phyloP scores from a whole-genome alignment of 2,113 vertebrate genomes.

The Campylomormyrus tamandua region DNA sequence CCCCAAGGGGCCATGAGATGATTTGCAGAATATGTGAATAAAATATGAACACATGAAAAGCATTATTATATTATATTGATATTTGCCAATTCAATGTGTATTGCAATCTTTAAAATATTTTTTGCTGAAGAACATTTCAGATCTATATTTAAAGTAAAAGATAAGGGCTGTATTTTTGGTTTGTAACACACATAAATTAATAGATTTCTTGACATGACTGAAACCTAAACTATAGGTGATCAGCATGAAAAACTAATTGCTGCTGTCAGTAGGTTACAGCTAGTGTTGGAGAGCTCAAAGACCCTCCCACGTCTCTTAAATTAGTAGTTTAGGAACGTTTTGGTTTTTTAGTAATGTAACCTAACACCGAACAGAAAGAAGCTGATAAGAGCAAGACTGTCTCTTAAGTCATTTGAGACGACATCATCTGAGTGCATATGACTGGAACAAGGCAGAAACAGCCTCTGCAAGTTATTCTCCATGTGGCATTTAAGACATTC shows the following conservation, averaged over 20 bases:
- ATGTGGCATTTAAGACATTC: not conserved
- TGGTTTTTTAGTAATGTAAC: not conserved
- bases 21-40: not conserved
- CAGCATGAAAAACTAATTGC: not conserved
- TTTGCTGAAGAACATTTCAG: not conserved
- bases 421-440: not conserved
- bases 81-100: not conserved
- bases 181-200: not conserved
- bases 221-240: not conserved
- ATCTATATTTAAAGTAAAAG: not conserved
- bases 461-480: not conserved
- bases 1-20: not conserved
- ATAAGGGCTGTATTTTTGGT: not conserved
- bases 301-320: not conserved
- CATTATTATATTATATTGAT: not conserved
- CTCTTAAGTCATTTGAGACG: not conserved
- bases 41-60: not conserved
- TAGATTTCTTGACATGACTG: not conserved
- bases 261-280: not conserved
- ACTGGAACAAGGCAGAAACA: not conserved
- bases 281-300: not conserved
- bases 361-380: not conserved
- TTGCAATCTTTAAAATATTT: not conserved
- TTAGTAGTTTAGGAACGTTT: not conserved
- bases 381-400: not conserved